Base-by-base conservation (phyloP, 1,140 invertebrate genomes). In the Calliphora vicina region DNA sequence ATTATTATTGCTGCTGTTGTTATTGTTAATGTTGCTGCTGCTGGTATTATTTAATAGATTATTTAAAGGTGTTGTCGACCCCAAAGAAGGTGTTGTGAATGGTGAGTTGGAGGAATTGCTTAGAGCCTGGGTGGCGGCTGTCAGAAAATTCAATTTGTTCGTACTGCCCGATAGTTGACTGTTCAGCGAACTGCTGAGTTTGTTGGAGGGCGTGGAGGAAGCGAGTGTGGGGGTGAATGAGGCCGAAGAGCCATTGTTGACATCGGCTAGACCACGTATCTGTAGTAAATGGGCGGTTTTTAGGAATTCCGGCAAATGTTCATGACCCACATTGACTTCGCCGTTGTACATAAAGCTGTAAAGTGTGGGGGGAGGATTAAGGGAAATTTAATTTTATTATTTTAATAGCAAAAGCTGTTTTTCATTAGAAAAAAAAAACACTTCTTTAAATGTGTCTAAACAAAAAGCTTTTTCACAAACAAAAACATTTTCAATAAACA, bases 291-390 rank as follows among this genome's bases (percentile, higher is more conserved):
- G 96, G 27, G 97, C 97, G 61, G 97, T 97, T 90, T 96, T 95
- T 83, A 98, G 92, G 90, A 98, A 97, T 86, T 97, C 95, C 82
- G 94, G 93, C 84, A 98, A 92, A 86, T 97, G 96, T 87, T 97
- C 96, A 89, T 98, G 96, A 73, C 96, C 95, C 84, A 98, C 96
- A 90, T 97, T 95, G 4, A 98, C 97, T 92, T 98, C 97, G 67
- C 97, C 97, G 91, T 97, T 96, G 91, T 98, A 98, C 96, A 98
- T 98, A 92, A 98, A 98, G 90, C 94, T 95, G 86, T 17, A 43
- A 72, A 45, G 35, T n/a, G n/a, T n/a, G 6, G 15, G 50, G 50
- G 35, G 9, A 15, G 73, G 73, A 35, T n/a, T 25, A 1, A 43
- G 35, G 35, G 35, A 35, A 4, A 35, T 35, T 35, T 35, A 8